Conservation (phyloP, 1,140 invertebrate genomes). For the Reticulitermes speratus region DNA sequence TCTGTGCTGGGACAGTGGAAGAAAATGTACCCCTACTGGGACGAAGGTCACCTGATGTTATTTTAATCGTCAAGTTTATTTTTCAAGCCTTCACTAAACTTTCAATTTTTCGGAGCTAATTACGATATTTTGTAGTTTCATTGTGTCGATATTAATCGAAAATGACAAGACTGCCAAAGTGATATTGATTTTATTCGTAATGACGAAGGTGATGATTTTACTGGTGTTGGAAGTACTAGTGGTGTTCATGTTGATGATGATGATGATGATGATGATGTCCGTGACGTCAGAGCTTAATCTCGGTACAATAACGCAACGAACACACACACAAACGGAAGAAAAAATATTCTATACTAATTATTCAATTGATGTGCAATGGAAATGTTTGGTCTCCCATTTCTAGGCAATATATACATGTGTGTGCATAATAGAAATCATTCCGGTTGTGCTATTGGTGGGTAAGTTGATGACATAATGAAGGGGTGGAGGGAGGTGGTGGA, state of each 20-base stretch:
- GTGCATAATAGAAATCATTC: constrained; percentile 13
- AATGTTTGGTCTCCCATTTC: constrained; percentile 21
- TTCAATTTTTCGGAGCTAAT: too few species aligned
- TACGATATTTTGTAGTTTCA: not conserved
- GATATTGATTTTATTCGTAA: not conserved
- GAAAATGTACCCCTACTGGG: not conserved
- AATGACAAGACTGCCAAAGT: not conserved
- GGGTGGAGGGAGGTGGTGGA: not conserved
- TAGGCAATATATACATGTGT: constrained; percentile 1
- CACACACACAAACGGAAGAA: constrained; percentile 1
- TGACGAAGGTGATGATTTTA: not conserved
- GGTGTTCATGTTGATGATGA: not conserved
- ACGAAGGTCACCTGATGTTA: not conserved
- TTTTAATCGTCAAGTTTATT: not conserved
- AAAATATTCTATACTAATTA: constrained; percentile 27
- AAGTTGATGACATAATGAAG: constrained; percentile 28
- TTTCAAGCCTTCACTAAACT: not conserved
- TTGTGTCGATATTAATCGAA: not conserved
- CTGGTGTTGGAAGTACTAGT: not conserved
- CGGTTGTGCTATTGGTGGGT: not conserved
- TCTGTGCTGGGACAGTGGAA: too few species aligned
- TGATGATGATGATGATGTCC: not conserved
- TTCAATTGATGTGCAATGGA: constrained; percentile 21
- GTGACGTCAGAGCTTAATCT: constrained; percentile 13
- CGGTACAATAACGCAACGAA: not conserved